Evolutionary conservation across 2,888 invertebrate species (phyloP).

Genomic region (Macroteleia sp.): DNA sequence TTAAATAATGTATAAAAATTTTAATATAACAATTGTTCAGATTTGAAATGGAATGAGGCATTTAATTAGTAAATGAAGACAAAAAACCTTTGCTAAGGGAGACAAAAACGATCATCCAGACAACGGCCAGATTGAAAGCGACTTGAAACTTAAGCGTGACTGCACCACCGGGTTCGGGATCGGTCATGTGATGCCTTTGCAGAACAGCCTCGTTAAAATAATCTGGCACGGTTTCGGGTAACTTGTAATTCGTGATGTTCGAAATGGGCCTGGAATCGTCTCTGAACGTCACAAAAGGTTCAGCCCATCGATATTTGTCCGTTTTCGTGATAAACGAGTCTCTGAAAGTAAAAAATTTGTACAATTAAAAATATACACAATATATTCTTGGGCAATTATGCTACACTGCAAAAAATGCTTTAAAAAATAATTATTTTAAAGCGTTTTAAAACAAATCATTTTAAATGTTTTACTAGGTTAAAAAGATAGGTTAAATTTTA

Average conservation of each 20-base stretch:
- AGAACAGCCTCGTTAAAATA: conserved; percentile 94
- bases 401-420: no score
- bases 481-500: no score
- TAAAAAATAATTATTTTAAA: no score
- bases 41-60: no score
- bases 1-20: no score
- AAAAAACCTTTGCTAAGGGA: conserved; percentile 91
- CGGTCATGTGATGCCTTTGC: conserved; percentile 86
- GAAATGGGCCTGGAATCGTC: conserved; percentile 85
- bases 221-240: conserved; percentile 92
- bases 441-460: no score
- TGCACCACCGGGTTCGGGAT: conserved; percentile 86
- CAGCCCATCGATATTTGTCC: conserved; percentile 92
- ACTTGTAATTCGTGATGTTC: conserved; percentile 84
- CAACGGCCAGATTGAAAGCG: conserved; percentile 94
- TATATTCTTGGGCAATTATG: no score
- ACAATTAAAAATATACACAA: no score
- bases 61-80: no score
- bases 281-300: conserved; percentile 89
- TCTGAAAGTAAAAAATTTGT: no score
- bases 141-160: conserved; percentile 91
- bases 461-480: no score
- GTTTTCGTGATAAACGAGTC: conserved; percentile 93
- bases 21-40: no score
- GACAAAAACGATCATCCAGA: conserved; percentile 95